Base-by-base conservation (phyloP, 1,140 invertebrate species). In the Apocrypta bakeri region DNA sequence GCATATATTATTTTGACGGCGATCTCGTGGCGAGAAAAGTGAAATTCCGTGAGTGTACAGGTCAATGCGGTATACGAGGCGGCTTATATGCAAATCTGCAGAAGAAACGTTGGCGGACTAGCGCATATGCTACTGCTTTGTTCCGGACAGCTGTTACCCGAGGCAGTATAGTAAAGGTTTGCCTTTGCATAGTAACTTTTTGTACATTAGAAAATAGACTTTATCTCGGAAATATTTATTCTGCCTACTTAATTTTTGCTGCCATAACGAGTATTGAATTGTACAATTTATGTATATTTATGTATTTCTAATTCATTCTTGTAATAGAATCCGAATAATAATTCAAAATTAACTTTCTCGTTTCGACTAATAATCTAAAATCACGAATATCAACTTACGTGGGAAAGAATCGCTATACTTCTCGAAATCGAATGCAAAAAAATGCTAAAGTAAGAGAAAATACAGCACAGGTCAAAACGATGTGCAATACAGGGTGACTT, bases 81-180 rank as follows among this genome's bases (percentile, higher is more conserved):
- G 9, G 9, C 68, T 6, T n/a, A n/a, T n/a, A n/a, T n/a, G n/a
- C n/a, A n/a, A n/a, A n/a, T n/a, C n/a, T n/a, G n/a, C n/a, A n/a
- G n/a, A n/a, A 33, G 48, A 17, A 56, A 56, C 48, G 48, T 56
- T 17, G 14, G 48, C 48, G 17, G 14, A 21, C 48, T 56, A 56
- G 48, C n/a, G n/a, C 48, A 56, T 56, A 7, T 71, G 17, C 31
- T 71, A 1, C 31, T 33, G 21, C 31, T 37, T 71, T 71, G 17
- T 24, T 33, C 31, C 31, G 68, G 68, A 71, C 68, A 71, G 68
- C 68, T 71, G 68, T 71, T 71, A 33, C 68, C 31, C 68, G 68
- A 71, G 17, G 17, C 29, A 33, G 1, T n/a, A 12, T 33, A 6
- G 31, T 8, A 33, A 29, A 71, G 68, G 27, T 66, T 66, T 24